A percentile compares a stretch with the other conserved stretches of the same genome.
Conservation (phyloP, 2,113 vertebrate species). For the Dipodomys stephensi region DNA sequence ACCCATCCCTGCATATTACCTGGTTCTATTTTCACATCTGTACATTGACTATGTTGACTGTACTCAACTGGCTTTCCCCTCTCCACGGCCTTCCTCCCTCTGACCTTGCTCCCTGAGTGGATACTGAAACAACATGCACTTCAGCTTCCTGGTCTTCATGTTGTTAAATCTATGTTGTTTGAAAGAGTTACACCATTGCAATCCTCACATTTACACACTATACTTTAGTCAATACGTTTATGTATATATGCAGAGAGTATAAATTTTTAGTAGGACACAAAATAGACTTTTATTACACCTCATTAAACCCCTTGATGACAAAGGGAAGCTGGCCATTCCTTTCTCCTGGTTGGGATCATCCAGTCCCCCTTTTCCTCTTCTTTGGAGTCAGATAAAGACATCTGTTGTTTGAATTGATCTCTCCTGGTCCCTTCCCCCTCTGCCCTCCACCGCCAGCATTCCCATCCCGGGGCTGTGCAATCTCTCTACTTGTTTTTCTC, state of each 20-base stretch:
- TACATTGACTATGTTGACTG: too few species aligned
- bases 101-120: too few species aligned
- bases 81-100: too few species aligned
- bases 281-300: constrained; percentile 86
- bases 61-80: too few species aligned
- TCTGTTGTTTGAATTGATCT: constrained; percentile 79
- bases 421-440: constrained; percentile 68
- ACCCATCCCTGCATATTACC: too few species aligned
- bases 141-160: too few species aligned
- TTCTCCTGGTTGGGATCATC: constrained; percentile 81
- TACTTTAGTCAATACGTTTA: too few species aligned
- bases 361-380: constrained; percentile 72
- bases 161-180: too few species aligned
- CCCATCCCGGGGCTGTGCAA: constrained; percentile 76
- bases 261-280: constrained; percentile 79
- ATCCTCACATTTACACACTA: too few species aligned
- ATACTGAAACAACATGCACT: too few species aligned
- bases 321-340: constrained; percentile 77
- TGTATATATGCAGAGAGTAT: background rate
- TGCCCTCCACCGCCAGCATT: constrained; percentile 66
- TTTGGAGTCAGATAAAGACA: constrained; percentile 79
- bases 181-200: too few species aligned
- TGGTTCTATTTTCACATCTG: too few species aligned
- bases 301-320: constrained; percentile 83
- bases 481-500: constrained; percentile 63